Conservation (phyloP, 2,113 vertebrate species). For the Antechinus flavipes region DNA sequence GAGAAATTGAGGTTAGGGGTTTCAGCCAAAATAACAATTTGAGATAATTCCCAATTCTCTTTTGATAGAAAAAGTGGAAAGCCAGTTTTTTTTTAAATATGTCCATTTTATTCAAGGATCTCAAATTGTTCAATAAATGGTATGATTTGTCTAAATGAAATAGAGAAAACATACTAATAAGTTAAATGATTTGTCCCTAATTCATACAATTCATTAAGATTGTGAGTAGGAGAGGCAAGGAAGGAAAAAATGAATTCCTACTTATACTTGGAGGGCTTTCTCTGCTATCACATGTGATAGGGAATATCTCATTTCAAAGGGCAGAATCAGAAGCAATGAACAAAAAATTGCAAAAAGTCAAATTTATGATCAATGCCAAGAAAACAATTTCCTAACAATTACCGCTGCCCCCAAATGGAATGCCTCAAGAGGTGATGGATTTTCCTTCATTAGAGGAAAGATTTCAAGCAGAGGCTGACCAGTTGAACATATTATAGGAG, state of each 20-base stretch:
- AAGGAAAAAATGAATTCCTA: background rate
- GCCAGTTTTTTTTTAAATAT: background rate
- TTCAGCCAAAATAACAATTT: background rate
- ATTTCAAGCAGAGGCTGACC: background rate
- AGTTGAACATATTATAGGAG: background rate
- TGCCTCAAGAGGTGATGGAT: background rate
- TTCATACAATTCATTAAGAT: background rate
- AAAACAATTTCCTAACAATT: background rate
- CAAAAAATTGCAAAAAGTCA: background rate
- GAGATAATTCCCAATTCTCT: background rate
- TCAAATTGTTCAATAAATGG: background rate
- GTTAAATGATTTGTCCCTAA: background rate
- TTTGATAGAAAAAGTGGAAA: background rate
- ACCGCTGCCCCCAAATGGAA: background rate
- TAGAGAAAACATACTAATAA: background rate
- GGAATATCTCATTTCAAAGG: background rate
- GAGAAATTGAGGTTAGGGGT: background rate
- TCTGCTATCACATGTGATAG: background rate
- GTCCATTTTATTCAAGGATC: background rate
- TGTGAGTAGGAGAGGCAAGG: accelerated
- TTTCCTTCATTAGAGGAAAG: background rate
- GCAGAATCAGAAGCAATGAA: background rate
- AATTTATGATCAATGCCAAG: background rate
- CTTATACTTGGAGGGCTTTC: background rate
- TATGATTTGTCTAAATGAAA: background rate